These are phyloP conservation scores for Tetrao urogallus DNA, from an alignment of 2,113 vertebrate species.

Conservation along the genomic window DNA sequence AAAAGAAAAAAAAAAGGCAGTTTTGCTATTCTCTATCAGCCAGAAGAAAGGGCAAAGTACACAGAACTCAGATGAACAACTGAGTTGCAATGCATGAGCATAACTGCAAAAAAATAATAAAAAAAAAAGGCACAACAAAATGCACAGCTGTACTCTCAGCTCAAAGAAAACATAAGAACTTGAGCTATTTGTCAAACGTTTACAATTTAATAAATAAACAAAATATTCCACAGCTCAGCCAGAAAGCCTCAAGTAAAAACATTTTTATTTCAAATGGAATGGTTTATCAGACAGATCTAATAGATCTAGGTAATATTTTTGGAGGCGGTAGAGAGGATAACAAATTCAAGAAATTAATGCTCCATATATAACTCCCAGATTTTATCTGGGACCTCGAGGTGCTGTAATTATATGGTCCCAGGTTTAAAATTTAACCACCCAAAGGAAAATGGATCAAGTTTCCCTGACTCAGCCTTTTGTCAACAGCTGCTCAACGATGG, in stretches of 20 bases:
- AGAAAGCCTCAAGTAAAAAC: slow-evolving; percentile 61
- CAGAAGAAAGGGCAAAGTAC: not conserved
- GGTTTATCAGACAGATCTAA: slow-evolving; percentile 55
- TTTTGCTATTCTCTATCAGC: not conserved
- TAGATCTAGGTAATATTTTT: slow-evolving; percentile 11
- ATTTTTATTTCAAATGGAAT: slow-evolving; percentile 6
- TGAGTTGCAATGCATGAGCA: not conserved
- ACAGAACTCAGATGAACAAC: not conserved
- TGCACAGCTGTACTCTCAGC: not conserved
- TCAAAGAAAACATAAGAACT: slow-evolving; percentile 60
- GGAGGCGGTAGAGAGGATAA: slow-evolving; percentile 33
- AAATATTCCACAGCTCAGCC: slow-evolving; percentile 65
- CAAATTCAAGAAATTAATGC: slow-evolving; percentile 58
- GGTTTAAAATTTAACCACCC: slow-evolving; percentile 69
- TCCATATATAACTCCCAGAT: slow-evolving; percentile 62
- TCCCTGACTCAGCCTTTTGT: slow-evolving; percentile 46
- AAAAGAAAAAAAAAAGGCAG: not conserved
- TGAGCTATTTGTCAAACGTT: slow-evolving; percentile 72
- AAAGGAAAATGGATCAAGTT: slow-evolving; percentile 67
- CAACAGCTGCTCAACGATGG: not conserved
- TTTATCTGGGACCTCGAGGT: slow-evolving; percentile 59
- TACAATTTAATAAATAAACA: slow-evolving; percentile 67
- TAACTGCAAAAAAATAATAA: not conserved
- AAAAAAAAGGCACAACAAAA: not conserved
- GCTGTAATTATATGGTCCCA: slow-evolving; percentile 51